Base-by-base conservation (phyloP, 1,140 invertebrate species). In the Coptotermes formosanus region DNA sequence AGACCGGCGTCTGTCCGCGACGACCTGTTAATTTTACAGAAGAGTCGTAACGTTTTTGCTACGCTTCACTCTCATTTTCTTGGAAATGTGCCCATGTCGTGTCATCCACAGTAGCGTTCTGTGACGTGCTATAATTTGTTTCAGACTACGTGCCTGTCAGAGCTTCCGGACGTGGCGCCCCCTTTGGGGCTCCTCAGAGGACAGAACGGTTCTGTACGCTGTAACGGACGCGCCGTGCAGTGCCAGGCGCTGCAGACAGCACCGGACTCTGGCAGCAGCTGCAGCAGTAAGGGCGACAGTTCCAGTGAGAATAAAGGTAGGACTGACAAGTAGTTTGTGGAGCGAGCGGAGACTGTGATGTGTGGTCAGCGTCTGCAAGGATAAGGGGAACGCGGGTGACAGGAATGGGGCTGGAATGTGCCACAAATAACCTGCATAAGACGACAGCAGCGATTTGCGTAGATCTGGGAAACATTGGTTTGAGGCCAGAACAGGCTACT, bases 81-180 rank as follows among this genome's bases (percentile, higher is more conserved):
- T 48, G 45, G 9, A 16, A 16, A 3, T 3, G 45, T 48, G 45
- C 9, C 9, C 14, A 48, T 48, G 45, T 48, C 45, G 14, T 16
- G 45, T 48, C 45, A 7, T 48, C 45, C 38, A 81, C 64, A 64
- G 38, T 82, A 32, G 81, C 25, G 82, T 86, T 55, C 83, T 64
- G 30, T 86, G 38, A 52, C n/a, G 64, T 21, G 38, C 38, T 30
- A 9, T 52, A 2, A 48, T 43, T 82, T 88, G 86, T 89, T 89
- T 21, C 91, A 92, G 91, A 92, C 91, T 89, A 91, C 91, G 90
- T 92, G 91, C 90, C 90, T 92, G 90, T 91, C 91, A 87, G 91
- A 92, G 89, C 89, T 92, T 88, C 91, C 91, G 89, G 91, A 92
- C 87, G 91, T 92, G 87, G 91, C 91, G 85, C 91, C 91, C 84